Base-by-base conservation (phyloP, 2,113 vertebrate species). In the Antigone vipio region DNA sequence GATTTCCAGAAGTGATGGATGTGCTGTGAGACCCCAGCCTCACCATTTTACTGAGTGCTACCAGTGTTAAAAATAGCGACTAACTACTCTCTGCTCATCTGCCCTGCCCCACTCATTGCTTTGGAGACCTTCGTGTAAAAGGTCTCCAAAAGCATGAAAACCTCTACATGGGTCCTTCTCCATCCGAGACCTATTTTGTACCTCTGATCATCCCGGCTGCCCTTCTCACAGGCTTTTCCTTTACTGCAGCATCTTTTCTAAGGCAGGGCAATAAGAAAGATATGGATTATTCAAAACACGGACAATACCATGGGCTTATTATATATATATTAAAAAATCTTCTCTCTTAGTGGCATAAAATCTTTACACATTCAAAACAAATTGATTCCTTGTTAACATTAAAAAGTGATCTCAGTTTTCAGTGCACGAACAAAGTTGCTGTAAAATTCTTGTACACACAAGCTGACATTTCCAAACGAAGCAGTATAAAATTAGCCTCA, bases 301-400 rank as follows among this genome's bases (percentile, higher is more conserved):
- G 75, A 22, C 59, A 79, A 60, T 11, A 22, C 59, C 22, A 74
- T 15, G 20, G 22, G 44, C 24, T 83, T 71, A 49, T 73, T 53
- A 59, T 29, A 92, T 34, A 72, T 30, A 35, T 63, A 80, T 74
- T 74, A 63, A 90, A 93, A 92, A 63, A 30, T 14, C 47, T 89
- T 85, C 82, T 67, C 56, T 85, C 52, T 58, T 23, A 23, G 63
- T 81, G 90, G 75, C 95, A 88, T 84, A 93, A 96, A 94, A 96
- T 94, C 88, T 91, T 94, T 92, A 85, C 82, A 47, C 50, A 81
- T 86, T 95, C 82, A 40, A 94, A 96, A 77, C 75, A 92, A 88
- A 96, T 67, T 77, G 92, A 96, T 90, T 96, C 75, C 81, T 76
- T 77, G 79, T 95, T 94, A 90, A 88, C 52, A 38, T 47, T 83